Conservation (phyloP, 2,888 invertebrate species). For the Sisyra terminalis region DNA sequence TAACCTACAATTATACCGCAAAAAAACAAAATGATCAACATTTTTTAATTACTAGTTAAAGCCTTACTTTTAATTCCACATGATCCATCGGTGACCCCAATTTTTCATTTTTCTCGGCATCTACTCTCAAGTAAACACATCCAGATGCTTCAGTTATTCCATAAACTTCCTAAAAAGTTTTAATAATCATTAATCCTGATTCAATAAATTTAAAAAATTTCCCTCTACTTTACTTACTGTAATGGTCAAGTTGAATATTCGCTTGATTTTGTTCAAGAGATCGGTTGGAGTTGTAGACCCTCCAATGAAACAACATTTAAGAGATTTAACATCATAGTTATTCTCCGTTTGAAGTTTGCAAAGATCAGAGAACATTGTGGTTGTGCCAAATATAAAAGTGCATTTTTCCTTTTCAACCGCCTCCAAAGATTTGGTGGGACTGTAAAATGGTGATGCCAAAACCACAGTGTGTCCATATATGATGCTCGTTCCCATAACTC, state of each 20-base stretch:
- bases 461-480: slow-evolving; percentile 43
- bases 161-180: slow-evolving; percentile 42
- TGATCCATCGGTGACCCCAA: too few relatives aligned
- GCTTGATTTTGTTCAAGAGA: slow-evolving; percentile 33
- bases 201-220: too few relatives aligned
- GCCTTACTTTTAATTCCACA: too few relatives aligned
- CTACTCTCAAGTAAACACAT: too few relatives aligned
- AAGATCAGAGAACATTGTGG: slow-evolving; percentile 75
- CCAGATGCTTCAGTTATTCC: slow-evolving; percentile 38
- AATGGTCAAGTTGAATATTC: slow-evolving; percentile 27
- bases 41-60: slow-evolving; percentile 25
- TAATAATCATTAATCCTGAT: slow-evolving; percentile 10
- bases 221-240: too few relatives aligned
- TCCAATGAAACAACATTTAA: slow-evolving; percentile 44
- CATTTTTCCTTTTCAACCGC: slow-evolving; percentile 55
- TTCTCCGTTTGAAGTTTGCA: slow-evolving; percentile 32
- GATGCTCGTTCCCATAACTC: slow-evolving; percentile 38
- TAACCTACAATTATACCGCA: slow-evolving; percentile 35
- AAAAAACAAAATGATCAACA: too few relatives aligned
- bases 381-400: slow-evolving; percentile 56
- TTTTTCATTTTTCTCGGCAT: too few relatives aligned
- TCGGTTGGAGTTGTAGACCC: slow-evolving; percentile 55
- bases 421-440: slow-evolving; percentile 41
- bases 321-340: slow-evolving; percentile 28
- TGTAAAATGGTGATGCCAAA: slow-evolving; percentile 39